phyloP scores from a whole-genome alignment of 2,113 vertebrate species.

The Phaethon lepturus region DNA sequence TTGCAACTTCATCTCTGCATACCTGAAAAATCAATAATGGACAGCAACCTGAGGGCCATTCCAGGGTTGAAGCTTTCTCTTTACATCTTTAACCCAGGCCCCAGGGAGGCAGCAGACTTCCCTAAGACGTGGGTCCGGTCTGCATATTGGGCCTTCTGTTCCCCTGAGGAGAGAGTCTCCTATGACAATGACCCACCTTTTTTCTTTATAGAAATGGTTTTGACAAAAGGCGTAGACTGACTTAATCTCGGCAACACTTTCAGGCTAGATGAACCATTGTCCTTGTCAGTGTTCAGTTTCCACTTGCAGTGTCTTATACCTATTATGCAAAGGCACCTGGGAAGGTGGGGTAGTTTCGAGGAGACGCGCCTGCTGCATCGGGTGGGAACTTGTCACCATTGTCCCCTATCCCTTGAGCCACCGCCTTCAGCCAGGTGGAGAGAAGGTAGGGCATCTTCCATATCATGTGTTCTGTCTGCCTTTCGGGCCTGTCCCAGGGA shows the following conservation, averaged over 20 bases:
- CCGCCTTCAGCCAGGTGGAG: neutral
- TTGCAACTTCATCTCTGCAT: too few species aligned
- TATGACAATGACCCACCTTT: neutral
- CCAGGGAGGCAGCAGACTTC: too few species aligned
- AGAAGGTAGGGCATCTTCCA: neutral
- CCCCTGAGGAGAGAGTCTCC: neutral
- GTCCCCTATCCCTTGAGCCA: neutral
- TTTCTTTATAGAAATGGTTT: neutral
- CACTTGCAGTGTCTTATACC: neutral
- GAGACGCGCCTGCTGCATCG: accelerated
- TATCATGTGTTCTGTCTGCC: neutral
- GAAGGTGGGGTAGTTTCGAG: neutral
- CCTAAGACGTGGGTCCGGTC: neutral
- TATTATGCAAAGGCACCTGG: neutral
- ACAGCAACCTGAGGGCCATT: too few species aligned
- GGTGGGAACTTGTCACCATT: neutral
- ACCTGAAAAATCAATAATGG: too few species aligned
- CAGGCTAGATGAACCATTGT: neutral
- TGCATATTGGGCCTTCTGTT: neutral
- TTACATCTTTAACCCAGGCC: too few species aligned
- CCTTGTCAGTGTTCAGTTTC: neutral
- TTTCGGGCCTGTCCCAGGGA: neutral
- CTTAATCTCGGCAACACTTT: neutral
- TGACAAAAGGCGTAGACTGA: neutral
- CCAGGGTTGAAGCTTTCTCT: too few species aligned